phyloP scores from a whole-genome alignment of 2,888 invertebrate genomes.

The Coleophora flavipennella region DNA sequence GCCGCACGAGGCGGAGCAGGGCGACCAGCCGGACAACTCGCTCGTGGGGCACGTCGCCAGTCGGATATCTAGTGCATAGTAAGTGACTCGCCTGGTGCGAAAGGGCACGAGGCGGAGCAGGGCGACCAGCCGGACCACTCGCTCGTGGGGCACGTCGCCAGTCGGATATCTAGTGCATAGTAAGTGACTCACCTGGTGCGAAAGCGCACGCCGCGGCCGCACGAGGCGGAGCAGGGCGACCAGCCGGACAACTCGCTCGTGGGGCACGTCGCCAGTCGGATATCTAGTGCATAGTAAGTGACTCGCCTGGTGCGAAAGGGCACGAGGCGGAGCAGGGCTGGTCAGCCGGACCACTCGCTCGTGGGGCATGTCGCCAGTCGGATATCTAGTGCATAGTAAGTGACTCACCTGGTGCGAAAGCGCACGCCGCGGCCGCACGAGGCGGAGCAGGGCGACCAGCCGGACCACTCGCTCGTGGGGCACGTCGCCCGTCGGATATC shows the following conservation, averaged over 20 bases:
- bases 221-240: constrained; percentile 87
- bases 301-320: too few species aligned
- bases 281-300: too few species aligned
- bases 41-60: constrained; percentile 84
- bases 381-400: too few species aligned
- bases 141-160: constrained; percentile 83
- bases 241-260: constrained; percentile 83
- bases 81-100: too few species aligned
- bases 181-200: too few species aligned
- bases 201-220: constrained; percentile 90
- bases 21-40: constrained; percentile 93
- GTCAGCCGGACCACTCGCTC: too few species aligned
- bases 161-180: constrained; percentile 70
- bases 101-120: constrained; percentile 88
- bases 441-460: too few species aligned
- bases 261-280: constrained; percentile 85
- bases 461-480: too few species aligned
- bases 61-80: constrained; percentile 70
- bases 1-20: constrained; percentile 92
- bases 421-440: too few species aligned
- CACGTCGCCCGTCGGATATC: too few species aligned
- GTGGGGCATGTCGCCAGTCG: constrained; percentile 87
- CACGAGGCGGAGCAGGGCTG: too few species aligned
- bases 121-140: constrained; percentile 95
- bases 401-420: too few species aligned